Base-by-base conservation (phyloP, 2,888 invertebrate genomes). In the Trachelus tabidus region DNA sequence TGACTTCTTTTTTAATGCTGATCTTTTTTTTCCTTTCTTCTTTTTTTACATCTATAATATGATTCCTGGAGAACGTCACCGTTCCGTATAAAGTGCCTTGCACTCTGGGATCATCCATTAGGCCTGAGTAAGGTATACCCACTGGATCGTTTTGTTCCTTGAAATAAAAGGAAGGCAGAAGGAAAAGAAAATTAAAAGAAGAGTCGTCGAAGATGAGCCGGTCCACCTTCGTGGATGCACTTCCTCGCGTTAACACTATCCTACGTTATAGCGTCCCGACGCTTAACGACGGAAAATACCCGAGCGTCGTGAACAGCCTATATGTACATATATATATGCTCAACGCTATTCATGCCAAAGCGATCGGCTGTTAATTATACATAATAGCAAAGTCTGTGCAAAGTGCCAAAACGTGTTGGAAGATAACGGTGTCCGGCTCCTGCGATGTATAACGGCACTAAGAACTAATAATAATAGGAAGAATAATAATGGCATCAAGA, bases 391-490 rank as follows among this genome's bases (percentile, higher is more conserved):
- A 69, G 12, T 31, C n/a, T 69, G 34, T 35, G 73, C 73, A 33
- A n/a, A 74, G 74, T 74, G 74, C 33, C 74, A 74, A 74, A 74
- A 74, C 74, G 74, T 74, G 74, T 74, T 34, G 74, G 30, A 30
- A 30, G 74, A 74, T 74, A 74, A 74, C 15, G 74, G 74, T 56
- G 56, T 56, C 56, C 56, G 56, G 9, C 56, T 23, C 23, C 9
- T 23, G 56, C 56, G 56, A 56, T 56, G 56, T 23, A 56, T 56
- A 56, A 56, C 56, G 56, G 56, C 56, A 56, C 9, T 23, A 23
- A 56, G 56, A 56, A 56, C 23, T 56, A 56, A 56, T 56, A 56
- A 56, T 56, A 56, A 56, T 56, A 56, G 23, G 56, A 56, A 23
- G 15, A 56, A 23, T 56, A 23, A 56, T 56, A 23, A 56, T 56